Evolutionary conservation across 2,113 vertebrate species (phyloP), one percentile per base, ranked within the genome.

Genomic region (Cariama cristata): DNA sequence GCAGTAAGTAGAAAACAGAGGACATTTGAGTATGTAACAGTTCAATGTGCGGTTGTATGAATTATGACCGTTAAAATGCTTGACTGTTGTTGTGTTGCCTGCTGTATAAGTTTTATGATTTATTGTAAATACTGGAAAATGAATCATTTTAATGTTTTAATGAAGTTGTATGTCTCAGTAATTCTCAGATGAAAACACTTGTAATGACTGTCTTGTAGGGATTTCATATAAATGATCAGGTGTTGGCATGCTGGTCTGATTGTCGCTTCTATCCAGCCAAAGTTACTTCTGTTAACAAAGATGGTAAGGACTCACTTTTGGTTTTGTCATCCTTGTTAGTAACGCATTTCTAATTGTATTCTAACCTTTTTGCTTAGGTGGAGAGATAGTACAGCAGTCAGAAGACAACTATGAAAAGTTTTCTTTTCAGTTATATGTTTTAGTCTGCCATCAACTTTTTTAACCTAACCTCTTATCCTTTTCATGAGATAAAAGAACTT

Each of bases 221-320:
- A 94, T 99, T 99, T 98, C 98, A 98, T 64, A 98, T 99, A 69
- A 99, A 99, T 11, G 98, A 99, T 30, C 99, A 99, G 86, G 99
- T 99, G 27, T 96, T 99, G 98, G 99, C 99, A 42, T 99, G 99
- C 97, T 99, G 99, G 99, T 99, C 99, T 45, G 99, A 99, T 97
- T 99, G 99, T 97, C 99, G 99, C 63, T 99, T 99, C 98, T 99
- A 99, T 84, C 99, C 99, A 28, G 99, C 99, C 92, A 99, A 99
- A 98, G 99, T 99, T 96, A 98, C 99, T 95, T 97, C 99, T 38
- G 98, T 99, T 94, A 99, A 99, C 98, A 99, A 99, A 94, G 99
- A 99, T 79, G 99, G 99, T 99, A 98, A 99, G 99, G 85, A 84
- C 44, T 84, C 69, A 19, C 14, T 90, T 22, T 8, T 66, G 12